These are phyloP conservation scores for Athalia circularis DNA, from an alignment of 2,888 invertebrate genomes.

Conservation along the genomic window DNA sequence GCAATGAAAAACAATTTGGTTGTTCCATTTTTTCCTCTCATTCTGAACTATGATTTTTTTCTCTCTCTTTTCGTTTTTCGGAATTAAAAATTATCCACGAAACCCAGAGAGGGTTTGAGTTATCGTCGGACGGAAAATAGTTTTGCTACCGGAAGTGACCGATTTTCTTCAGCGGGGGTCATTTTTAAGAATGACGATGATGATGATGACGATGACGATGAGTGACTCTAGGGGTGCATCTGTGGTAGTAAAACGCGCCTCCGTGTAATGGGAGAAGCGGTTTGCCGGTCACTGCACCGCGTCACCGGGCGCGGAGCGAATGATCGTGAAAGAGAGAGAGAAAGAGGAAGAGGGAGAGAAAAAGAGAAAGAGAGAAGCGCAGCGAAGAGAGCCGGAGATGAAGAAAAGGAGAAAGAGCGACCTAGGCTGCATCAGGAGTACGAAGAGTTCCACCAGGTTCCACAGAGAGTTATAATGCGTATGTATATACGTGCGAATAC, in stretches of 20 bases:
- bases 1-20: no score
- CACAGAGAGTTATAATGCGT: no score
- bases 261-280: conserved; percentile 69
- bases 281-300: conserved; percentile 71
- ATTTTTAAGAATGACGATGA: neutral
- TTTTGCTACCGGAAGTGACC: conserved; percentile 19
- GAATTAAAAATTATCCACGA: neutral
- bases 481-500: no score
- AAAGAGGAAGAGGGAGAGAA: neutral
- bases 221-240: conserved; percentile 48
- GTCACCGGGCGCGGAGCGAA: conserved; percentile 59
- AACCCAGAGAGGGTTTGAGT: neutral
- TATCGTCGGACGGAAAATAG: neutral
- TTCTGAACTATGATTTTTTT: no score
- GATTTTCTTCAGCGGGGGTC: conserved; percentile 15
- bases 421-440: no score
- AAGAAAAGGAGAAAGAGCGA: neutral
- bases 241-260: conserved; percentile 57
- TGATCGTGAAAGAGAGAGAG: conserved; percentile 7
- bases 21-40: no score
- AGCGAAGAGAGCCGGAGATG: neutral
- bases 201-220: neutral
- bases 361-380: neutral
- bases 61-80: neutral
- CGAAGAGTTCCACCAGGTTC: no score